Evolutionary conservation across 2,797 vertebrate genomes (phyloP), one percentile per base, ranked within the genome.

Genomic region (Cichlasoma orientale): DNA sequence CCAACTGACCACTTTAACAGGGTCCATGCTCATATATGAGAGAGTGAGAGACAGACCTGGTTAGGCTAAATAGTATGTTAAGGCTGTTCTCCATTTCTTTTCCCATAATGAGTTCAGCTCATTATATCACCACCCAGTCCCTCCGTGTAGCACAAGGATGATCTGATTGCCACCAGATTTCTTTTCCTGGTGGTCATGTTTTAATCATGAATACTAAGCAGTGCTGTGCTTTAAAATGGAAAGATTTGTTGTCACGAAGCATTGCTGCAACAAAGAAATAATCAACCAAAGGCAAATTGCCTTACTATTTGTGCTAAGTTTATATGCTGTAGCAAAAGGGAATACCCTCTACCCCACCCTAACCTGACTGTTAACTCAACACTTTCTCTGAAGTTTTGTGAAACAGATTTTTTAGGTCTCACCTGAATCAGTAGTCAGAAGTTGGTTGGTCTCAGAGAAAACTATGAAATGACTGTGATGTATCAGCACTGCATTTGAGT

Each of bases 51-150:
- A 13, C 11, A 41, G 38, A 41, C 38, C 44, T 47, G 14, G 44
- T 47, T 47, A 47, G 14, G 14, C 44, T 14, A 47, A 14, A 47
- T 2, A 47, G 44, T 47, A 47, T 47, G 44, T 16, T 47, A 47
- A 47, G 14, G 14, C 44, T 44, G 41, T 44, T 13, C 13, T 47
- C 44, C 41, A 76, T 76, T 70, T 59, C 69, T 72, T 54, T 44
- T 72, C 44, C 27, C 18, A 70, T 69, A 61, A 79, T 77, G 38
- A 80, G n/a, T 36, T 70, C 16, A 38, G 74, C 71, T 79, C 23
- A 47, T 77, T 73, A 77, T 19, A 69, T 74, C 53, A 29, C 55
- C 53, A 10, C 56, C 29, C 19, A 52, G 13, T 5, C 29, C 70
- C 18, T 54, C 29, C 16, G 1, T 27, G 1, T 16, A 29, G 29